These are phyloP conservation scores for Ferdinandea cuprea DNA, from an alignment of 2,888 invertebrate species.

Conservation along the genomic window DNA sequence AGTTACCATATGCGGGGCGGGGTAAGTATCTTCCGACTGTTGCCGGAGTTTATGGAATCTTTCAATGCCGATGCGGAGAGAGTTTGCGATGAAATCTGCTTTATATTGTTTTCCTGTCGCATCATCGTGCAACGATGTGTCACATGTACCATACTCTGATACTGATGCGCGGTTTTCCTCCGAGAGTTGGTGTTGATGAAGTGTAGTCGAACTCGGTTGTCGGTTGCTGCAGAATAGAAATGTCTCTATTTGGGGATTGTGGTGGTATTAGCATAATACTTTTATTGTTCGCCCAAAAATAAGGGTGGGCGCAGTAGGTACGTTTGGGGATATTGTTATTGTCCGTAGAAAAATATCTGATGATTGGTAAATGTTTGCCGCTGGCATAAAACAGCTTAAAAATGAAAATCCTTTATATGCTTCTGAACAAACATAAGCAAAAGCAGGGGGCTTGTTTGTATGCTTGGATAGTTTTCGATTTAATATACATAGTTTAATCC, in stretches of 20 bases:
- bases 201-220: slow-evolving; percentile 21
- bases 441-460: slow-evolving; percentile 40
- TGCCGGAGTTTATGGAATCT: slow-evolving; percentile 64
- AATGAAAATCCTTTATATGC: slow-evolving; percentile 47
- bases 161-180: slow-evolving; percentile 64
- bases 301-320: slow-evolving; percentile 5
- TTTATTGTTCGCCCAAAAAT: slow-evolving; percentile 66
- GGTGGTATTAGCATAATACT: slow-evolving; percentile 73
- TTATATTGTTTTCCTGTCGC: slow-evolving; percentile 75
- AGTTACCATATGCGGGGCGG: slow-evolving; percentile 50
- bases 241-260: slow-evolving; percentile 40
- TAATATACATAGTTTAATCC: slow-evolving; percentile 54
- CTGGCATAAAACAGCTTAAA: slow-evolving; percentile 44
- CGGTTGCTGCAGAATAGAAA: slow-evolving; percentile 8
- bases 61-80: slow-evolving; percentile 44
- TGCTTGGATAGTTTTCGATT: slow-evolving; percentile 68
- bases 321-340: slow-evolving; percentile 54
- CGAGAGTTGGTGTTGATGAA: slow-evolving; percentile 58
- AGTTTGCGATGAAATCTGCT: slow-evolving; percentile 70
- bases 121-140: slow-evolving; percentile 72
- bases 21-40: slow-evolving; percentile 63
- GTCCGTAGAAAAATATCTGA: slow-evolving; percentile 53
- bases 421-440: slow-evolving; percentile 17
- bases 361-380: slow-evolving; percentile 38
- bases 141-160: slow-evolving; percentile 62